A percentile compares a stretch with the other conserved stretches of the same genome.
Evolutionary conservation across 1,140 invertebrate genomes (phyloP).

Genomic region (Lordiphosa stackelbergi): DNA sequence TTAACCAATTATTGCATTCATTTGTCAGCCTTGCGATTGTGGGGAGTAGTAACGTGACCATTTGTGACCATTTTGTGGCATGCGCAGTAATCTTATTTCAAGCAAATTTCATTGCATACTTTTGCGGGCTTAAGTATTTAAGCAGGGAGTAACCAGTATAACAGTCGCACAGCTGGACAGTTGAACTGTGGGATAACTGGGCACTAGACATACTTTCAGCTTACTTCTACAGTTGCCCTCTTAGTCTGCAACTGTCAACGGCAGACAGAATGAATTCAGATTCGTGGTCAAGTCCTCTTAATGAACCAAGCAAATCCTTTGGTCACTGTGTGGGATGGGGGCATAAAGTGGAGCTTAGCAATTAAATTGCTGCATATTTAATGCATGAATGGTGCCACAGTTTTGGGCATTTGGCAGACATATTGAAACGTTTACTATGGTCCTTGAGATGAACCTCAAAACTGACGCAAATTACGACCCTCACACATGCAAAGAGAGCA

Average conservation of each 20-base stretch:
- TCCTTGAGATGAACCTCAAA: constrained; percentile 7
- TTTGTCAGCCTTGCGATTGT: constrained; percentile 17
- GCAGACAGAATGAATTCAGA: constrained; percentile 25
- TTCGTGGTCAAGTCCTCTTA: constrained; percentile 31
- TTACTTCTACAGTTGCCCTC: not conserved
- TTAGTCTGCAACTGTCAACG: constrained; percentile 38
- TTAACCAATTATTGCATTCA: constrained; percentile 51
- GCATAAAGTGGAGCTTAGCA: constrained; percentile 50
- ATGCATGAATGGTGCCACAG: constrained; percentile 65
- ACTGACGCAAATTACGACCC: constrained; percentile 13
- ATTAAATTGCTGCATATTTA: constrained; percentile 73
- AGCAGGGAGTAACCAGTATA: constrained; percentile 20
- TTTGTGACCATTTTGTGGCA: constrained; percentile 44
- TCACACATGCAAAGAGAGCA: constrained; percentile 35
- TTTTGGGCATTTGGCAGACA: constrained; percentile 60
- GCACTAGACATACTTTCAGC: constrained; percentile 41
- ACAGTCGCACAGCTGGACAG: constrained; percentile 16
- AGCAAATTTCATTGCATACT: constrained; percentile 69
- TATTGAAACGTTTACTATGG: constrained; percentile 57
- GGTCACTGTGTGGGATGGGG: constrained; percentile 23
- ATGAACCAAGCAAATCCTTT: constrained; percentile 69
- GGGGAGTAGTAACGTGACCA: constrained; percentile 10
- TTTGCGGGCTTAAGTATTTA: constrained; percentile 70
- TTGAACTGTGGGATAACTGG: not conserved
- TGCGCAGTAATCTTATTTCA: constrained; percentile 57